Evolutionary conservation across 2,113 vertebrate species (phyloP).

Genomic region (Sardina pilchardus): DNA sequence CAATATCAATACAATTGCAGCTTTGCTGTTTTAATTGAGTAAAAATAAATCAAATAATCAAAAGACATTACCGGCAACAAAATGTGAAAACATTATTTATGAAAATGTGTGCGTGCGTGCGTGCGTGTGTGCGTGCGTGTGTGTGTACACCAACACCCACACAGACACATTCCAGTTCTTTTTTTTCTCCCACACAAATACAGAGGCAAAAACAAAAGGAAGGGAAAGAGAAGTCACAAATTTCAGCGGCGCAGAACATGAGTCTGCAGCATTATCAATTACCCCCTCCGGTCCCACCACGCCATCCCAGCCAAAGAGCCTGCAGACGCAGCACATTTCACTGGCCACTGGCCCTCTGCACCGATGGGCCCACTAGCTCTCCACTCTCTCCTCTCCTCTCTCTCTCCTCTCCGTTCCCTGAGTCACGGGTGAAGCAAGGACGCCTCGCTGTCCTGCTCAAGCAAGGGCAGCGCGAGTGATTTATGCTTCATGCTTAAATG

Average conservation of each 20-base stretch:
- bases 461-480: neutral
- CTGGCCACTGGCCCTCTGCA: conserved; percentile 32
- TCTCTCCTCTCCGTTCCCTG: neutral
- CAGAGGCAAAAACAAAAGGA: neutral
- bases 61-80: too few species aligned
- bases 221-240: conserved; percentile 41
- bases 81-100: too few species aligned
- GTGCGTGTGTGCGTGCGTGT: too few species aligned
- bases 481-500: neutral
- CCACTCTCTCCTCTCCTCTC: neutral
- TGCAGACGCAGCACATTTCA: conserved; percentile 67
- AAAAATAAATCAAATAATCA: too few species aligned
- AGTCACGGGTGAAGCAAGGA: neutral
- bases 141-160: neutral
- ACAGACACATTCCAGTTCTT: neutral
- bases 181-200: conserved; percentile 8
- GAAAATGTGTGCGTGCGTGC: too few species aligned
- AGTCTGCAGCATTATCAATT: conserved; percentile 62
- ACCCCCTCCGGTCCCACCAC: conserved; percentile 56
- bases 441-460: neutral
- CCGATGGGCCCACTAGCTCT: neutral
- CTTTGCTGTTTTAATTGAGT: too few species aligned
- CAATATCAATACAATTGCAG: too few species aligned
- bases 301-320: conserved; percentile 53
- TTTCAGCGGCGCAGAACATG: conserved; percentile 58